These are phyloP conservation scores for Xenopus laevis DNA, from an alignment of 2,113 vertebrate genomes.

Conservation along the genomic window DNA sequence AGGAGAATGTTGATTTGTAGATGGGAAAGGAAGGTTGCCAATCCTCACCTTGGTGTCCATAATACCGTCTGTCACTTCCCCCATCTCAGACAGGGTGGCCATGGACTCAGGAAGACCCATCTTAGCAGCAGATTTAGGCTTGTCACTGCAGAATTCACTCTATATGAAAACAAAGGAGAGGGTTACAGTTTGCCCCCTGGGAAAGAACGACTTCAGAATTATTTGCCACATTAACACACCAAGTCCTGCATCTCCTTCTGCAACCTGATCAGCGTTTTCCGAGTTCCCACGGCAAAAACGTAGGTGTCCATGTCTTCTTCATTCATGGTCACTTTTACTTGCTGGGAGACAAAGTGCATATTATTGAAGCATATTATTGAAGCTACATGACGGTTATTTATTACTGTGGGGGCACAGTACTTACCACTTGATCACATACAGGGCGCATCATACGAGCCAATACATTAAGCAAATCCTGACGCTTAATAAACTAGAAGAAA, in stretches of 20 bases:
- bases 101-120: slow-evolving; percentile 88
- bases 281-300: slow-evolving; percentile 91
- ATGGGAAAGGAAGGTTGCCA: too few species aligned
- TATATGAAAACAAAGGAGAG: slow-evolving; percentile 48
- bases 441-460: slow-evolving; percentile 97
- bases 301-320: slow-evolving; percentile 98
- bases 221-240: slow-evolving; percentile 58
- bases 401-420: slow-evolving; percentile 47
- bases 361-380: too few species aligned
- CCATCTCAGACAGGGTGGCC: slow-evolving; percentile 94
- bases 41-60: slow-evolving; percentile 90
- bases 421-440: slow-evolving; percentile 90
- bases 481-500: slow-evolving; percentile 84
- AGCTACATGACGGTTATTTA: too few species aligned
- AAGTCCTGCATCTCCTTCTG: slow-evolving; percentile 99
- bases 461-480: slow-evolving; percentile 93
- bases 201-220: too few species aligned
- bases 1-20: too few species aligned
- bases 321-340: slow-evolving; percentile 97
- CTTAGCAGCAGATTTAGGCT: slow-evolving; percentile 94
- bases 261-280: slow-evolving; percentile 85
- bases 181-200: too few species aligned
- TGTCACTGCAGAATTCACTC: slow-evolving; percentile 98
- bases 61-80: slow-evolving; percentile 95
- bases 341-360: slow-evolving; percentile 60